phyloP scores from a whole-genome alignment of 2,113 vertebrate species.

The Neofelis nebulosa region DNA sequence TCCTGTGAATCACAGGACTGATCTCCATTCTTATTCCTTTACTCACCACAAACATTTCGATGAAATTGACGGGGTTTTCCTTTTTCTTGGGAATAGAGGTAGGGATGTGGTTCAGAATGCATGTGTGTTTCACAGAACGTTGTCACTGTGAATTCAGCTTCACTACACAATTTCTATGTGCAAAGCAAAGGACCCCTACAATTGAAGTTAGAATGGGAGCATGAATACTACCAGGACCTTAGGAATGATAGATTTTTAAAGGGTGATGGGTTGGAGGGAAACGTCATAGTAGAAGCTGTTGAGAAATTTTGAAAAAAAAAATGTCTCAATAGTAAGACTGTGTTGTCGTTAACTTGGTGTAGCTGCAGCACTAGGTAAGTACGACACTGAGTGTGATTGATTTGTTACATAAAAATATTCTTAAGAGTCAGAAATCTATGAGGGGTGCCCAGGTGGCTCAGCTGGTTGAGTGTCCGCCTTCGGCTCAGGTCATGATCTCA shows the following conservation, averaged over 20 bases:
- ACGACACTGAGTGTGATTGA: background rate
- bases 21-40: background rate
- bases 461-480: too few species aligned
- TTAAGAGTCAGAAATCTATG: background rate
- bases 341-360: background rate
- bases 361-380: background rate
- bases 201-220: conserved; percentile 31
- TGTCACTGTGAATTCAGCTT: conserved; percentile 1
- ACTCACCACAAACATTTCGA: background rate
- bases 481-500: too few species aligned
- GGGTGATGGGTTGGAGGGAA: background rate
- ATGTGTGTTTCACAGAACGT: background rate
- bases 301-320: background rate
- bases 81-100: background rate
- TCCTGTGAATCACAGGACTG: background rate
- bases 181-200: background rate
- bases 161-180: conserved; percentile 8
- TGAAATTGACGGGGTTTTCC: background rate
- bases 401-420: conserved; percentile 42
- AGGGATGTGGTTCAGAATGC: background rate
- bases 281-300: background rate
- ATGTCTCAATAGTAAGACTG: background rate
- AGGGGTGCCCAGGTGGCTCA: too few species aligned
- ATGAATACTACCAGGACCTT: background rate
- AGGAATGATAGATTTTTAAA: conserved; percentile 16